Conservation (phyloP, 1,140 invertebrate species). For the Orussus abietinus region DNA sequence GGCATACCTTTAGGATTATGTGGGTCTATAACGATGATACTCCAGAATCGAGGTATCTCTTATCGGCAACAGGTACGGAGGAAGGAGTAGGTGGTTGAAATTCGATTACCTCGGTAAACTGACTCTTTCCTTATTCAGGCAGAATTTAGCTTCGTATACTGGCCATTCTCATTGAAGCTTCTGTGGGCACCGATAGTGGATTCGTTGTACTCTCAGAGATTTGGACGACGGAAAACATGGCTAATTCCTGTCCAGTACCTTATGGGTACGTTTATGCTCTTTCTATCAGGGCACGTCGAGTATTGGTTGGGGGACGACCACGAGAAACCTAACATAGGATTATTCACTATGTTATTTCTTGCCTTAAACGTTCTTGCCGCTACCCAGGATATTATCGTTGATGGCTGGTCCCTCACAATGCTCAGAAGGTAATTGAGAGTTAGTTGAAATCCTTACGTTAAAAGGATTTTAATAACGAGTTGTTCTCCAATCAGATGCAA, state of each 20-base stretch:
- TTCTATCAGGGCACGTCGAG: constrained; percentile 72
- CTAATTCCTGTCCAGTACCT: constrained; percentile 88
- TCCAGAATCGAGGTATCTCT: constrained; percentile 85
- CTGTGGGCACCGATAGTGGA: constrained; percentile 98
- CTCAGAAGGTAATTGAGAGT: constrained; percentile 78
- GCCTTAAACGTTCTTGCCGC: constrained; percentile 93
- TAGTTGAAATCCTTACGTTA: too few species aligned
- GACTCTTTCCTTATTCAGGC: constrained; percentile 65
- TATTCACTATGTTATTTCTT: constrained; percentile 87
- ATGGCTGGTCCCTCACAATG: constrained; percentile 99
- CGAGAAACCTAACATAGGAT: constrained; percentile 69
- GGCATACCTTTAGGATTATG: constrained; percentile 94
- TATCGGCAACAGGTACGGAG: constrained; percentile 73
- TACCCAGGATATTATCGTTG: constrained; percentile 99
- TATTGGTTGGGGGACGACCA: constrained; percentile 68
- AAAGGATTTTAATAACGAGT: not conserved
- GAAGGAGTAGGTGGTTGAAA: not conserved
- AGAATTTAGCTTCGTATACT: constrained; percentile 96
- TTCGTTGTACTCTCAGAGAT: constrained; percentile 73
- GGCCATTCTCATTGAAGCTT: constrained; percentile 97
- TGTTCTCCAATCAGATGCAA: constrained; percentile 68
- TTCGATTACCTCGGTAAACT: not conserved
- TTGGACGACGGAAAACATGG: constrained; percentile 97
- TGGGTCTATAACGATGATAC: constrained; percentile 90
- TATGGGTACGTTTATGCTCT: constrained; percentile 80